These are phyloP conservation scores for Leptogaster cylindrica DNA, from an alignment of 2,888 invertebrate genomes.

Conservation along the genomic window DNA sequence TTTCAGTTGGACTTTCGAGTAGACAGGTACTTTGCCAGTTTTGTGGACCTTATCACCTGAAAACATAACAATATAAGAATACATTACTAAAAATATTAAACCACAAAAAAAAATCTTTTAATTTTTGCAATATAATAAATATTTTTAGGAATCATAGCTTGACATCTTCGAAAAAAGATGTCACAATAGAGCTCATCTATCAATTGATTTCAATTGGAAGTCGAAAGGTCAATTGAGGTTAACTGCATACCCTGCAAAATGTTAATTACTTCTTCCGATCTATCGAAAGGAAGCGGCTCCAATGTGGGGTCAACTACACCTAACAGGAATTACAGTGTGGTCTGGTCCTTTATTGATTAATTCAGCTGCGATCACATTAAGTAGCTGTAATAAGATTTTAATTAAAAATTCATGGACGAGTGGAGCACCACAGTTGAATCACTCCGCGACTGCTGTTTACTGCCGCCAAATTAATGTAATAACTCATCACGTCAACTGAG, in stretches of 20 bases:
- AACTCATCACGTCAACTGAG: neutral
- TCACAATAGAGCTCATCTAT: too few species aligned
- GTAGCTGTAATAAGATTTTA: conserved; percentile 7
- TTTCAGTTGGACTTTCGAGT: conserved; percentile 48
- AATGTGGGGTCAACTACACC: conserved; percentile 11
- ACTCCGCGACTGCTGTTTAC: neutral
- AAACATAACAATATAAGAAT: conserved; percentile 10
- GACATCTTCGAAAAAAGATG: too few species aligned
- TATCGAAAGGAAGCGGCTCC: neutral
- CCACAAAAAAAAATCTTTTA: too few species aligned
- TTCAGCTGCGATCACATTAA: conserved; percentile 7
- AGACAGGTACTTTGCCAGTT: conserved; percentile 48
- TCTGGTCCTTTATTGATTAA: neutral
- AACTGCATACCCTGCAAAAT: neutral
- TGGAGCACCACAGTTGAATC: neutral
- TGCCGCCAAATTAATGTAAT: neutral
- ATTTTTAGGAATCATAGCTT: too few species aligned
- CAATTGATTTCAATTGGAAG: conserved; percentile 24
- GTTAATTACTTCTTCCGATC: conserved; percentile 26
- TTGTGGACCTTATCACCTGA: conserved; percentile 41
- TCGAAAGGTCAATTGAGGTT: conserved; percentile 15
- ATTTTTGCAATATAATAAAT: too few species aligned
- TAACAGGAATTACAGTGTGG: neutral
- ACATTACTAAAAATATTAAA: neutral
- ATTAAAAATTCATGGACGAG: conserved; percentile 24